Conservation (phyloP, 2,113 vertebrate species). For the Glaucidium brasilianum region DNA sequence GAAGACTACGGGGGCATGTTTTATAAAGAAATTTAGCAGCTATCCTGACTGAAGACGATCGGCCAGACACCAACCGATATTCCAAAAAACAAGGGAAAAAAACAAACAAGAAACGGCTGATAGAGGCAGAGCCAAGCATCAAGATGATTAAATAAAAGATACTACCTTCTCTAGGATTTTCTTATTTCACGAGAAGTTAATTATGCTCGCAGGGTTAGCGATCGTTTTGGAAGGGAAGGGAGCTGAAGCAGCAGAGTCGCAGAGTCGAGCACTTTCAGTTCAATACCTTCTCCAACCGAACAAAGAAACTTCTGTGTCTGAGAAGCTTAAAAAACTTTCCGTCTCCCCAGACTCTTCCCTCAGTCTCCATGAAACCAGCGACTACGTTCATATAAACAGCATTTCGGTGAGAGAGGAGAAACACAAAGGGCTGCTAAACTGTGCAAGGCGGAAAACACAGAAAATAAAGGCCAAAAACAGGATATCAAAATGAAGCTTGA, state of each 20-base stretch:
- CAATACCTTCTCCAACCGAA: slow-evolving; percentile 49
- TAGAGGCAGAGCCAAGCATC: background rate
- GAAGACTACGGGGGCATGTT: background rate
- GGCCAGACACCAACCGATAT: background rate
- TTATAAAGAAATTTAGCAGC: background rate
- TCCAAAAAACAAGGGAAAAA: background rate
- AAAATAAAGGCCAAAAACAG: slow-evolving; percentile 29
- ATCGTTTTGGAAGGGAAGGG: background rate
- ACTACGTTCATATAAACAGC: background rate
- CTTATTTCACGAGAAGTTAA: background rate
- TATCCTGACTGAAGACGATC: background rate
- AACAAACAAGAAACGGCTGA: background rate
- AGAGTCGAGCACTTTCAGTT: background rate
- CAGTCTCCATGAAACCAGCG: background rate
- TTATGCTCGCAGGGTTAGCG: background rate
- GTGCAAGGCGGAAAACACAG: background rate
- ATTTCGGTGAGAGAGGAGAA: background rate
- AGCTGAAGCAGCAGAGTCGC: background rate
- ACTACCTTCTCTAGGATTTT: background rate
- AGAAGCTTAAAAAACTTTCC: slow-evolving; percentile 52
- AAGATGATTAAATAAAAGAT: background rate
- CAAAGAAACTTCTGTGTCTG: slow-evolving; percentile 70
- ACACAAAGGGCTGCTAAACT: background rate
- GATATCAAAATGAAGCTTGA: slow-evolving; percentile 15
- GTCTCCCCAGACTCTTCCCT: background rate